Base-by-base conservation (phyloP, 1,140 invertebrate genomes). In the Calycopis cecrops region DNA sequence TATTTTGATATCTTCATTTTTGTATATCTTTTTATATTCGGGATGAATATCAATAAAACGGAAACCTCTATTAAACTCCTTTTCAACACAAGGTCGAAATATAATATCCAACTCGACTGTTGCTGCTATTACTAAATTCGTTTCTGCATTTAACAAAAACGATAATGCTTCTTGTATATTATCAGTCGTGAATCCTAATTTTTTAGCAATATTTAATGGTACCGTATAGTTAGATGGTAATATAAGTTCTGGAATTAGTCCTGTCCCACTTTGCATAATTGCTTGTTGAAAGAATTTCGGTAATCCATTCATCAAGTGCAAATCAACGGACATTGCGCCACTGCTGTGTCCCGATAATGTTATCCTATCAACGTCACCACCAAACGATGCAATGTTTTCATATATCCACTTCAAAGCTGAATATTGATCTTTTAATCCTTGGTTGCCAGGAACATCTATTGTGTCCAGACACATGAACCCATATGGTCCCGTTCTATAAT, bases 1-100 rank as follows among this genome's bases (percentile, higher is more conserved):
- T 18, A 69, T 55, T 1, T 47, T 6, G 4, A 60, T 57, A 17
- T 59, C 54, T 18, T 28, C 58, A 9, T 59, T 35, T 47, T 59
- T 66, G 3, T 60, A 33, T 40, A 52, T 35, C 28, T 59, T 17
- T 34, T 44, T 38, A 53, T 57, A 38, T 10, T 48, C 11, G 34
- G 67, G 58, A 40, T 67, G 37, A 21, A 62, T 38, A 1, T 49
- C 34, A 44, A 70, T 49, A 50, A 63, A 62, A 9, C 42, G 55
- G 6, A 28, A 2, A 28, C 2, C 37, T 4, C n/a, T 38, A 6
- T 38, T 11, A 11, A 38, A 38, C 4, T 11, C 4, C 12, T 38
- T 38, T n/a, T 38, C 37, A n/a, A 38, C 12, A 11, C 37, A 38
- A 9, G 12, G 11, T 38, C 37, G 11, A 38, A 38, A 38, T 12